Conservation (phyloP, 2,888 invertebrate species). For the Melanophora roralis region DNA sequence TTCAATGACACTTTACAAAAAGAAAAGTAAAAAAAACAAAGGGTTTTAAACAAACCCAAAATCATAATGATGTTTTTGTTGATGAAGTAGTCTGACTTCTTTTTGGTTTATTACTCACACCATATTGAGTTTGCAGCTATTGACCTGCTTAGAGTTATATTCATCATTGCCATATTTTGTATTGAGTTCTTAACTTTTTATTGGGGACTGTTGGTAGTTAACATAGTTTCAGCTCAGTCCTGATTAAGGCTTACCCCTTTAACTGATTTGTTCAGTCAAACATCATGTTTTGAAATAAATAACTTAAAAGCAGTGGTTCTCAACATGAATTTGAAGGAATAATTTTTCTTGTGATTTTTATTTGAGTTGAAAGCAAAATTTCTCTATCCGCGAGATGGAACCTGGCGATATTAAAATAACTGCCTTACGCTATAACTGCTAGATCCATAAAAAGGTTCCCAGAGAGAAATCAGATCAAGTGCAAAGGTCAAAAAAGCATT, state of each 20-base stretch:
- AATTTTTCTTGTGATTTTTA: no score
- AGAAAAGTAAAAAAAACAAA: neutral
- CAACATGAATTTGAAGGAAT: no score
- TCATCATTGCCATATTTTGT: neutral
- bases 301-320: neutral
- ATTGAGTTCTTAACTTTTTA: neutral
- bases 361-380: no score
- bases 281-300: conserved; percentile 30
- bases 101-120: neutral
- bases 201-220: neutral
- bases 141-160: neutral
- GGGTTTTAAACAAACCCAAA: neutral
- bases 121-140: neutral
- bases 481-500: no score
- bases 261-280: conserved; percentile 54
- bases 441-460: no score
- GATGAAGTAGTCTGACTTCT: neutral
- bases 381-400: no score
- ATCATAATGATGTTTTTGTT: neutral
- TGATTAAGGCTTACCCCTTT: neutral
- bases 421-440: no score
- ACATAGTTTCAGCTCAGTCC: neutral
- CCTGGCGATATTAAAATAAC: no score
- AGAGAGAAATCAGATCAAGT: no score
- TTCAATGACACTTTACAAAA: conserved; percentile 39